Evolutionary conservation across 2,113 vertebrate species (phyloP), one percentile per base, ranked within the genome.

Genomic region (Corythoichthys haematopterus): DNA sequence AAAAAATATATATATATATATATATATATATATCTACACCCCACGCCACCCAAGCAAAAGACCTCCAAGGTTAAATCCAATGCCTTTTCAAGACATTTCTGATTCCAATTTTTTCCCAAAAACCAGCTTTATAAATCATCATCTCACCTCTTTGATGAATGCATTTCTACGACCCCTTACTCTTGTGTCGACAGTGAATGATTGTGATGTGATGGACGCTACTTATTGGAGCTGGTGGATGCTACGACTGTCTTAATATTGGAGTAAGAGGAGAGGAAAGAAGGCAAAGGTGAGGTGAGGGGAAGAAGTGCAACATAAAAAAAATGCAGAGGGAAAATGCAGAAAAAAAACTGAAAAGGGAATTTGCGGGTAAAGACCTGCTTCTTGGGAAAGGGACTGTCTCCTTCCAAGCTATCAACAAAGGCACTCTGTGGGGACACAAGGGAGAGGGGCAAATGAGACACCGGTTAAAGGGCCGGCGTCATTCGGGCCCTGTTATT

Each of bases 401-500:
- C 92, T 92, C 91, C 92, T 90, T 92, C 92, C 92, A 93, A 92
- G 91, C 91, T 93, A 93, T 93, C 92, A 92, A 91, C 90, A 93
- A 91, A 92, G 91, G 92, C 92, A 90, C 90, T 93, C 92, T 93
- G 92, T 90, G 82, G 88, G 88, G 76, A 93, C 87, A 93, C 82
- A 93, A 92, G 91, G 89, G 82, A 91, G 88, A 82, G 50, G 69
- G 46, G 74, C 48, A 70, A 28, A 62, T 77, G 62, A 72, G 65
- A 71, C 48, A 64, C 28, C 47, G 12, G 14, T 47, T 35, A 28
- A 16, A n/a, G 35, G 33, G 64, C 6, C 37, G 20, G 37, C 40
- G 14, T 62, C 59, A 8, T 62, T 20, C 43, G 4, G 12, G 20
- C 60, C 43, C 43, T 2, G 66, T 70, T 79, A 74, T 33, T 60